Percentiles rank a stretch among this genome's conserved stretches.
Conservation (phyloP, 2,797 vertebrate genomes). For the Morelia viridis region DNA sequence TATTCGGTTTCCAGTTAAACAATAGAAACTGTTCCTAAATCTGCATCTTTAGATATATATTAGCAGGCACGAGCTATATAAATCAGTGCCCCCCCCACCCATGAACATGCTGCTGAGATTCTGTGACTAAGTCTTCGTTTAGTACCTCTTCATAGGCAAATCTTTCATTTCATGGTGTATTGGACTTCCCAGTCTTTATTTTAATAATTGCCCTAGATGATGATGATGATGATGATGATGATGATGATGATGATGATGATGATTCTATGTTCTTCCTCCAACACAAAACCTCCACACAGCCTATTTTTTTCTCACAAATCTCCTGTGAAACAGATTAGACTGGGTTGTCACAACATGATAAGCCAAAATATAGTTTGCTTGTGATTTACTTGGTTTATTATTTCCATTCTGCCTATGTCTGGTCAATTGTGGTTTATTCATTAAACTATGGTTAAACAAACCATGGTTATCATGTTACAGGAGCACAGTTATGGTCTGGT, state of each 20-base stretch:
- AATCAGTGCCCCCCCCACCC: too few species aligned
- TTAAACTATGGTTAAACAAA: background rate
- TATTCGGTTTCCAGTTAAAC: background rate
- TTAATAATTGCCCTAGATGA: background rate
- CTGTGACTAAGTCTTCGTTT: background rate
- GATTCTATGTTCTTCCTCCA: background rate
- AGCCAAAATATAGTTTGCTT: background rate
- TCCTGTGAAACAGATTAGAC: background rate
- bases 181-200: background rate
- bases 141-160: background rate
- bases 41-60: background rate
- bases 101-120: background rate
- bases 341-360: background rate
- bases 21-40: background rate
- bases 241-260: background rate
- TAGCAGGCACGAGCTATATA: too few species aligned
- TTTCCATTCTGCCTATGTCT: background rate
- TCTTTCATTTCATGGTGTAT: background rate
- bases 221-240: background rate
- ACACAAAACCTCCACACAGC: background rate
- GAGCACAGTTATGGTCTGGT: background rate
- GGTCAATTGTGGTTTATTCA: background rate
- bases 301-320: background rate
- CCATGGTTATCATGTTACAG: background rate
- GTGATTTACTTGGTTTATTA: background rate